Evolutionary conservation across 1,140 invertebrate genomes (phyloP).

Genomic region (Musca domestica): DNA sequence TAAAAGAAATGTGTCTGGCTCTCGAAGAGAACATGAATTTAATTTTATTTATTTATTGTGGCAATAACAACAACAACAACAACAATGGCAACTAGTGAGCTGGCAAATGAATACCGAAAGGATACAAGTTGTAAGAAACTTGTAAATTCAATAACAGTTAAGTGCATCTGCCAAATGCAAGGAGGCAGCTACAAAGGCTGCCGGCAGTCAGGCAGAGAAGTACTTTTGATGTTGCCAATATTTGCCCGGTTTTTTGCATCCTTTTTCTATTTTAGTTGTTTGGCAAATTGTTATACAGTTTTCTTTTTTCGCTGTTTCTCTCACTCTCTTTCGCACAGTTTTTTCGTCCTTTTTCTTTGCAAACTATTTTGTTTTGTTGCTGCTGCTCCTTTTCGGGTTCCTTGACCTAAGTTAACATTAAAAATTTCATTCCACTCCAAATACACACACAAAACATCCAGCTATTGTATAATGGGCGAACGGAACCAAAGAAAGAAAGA

Average conservation of each 20-base stretch:
- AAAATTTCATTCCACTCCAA: slow-evolving; percentile 18
- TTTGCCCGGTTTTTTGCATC: not conserved
- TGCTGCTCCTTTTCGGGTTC: slow-evolving; percentile 4
- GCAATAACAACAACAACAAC: too few species aligned
- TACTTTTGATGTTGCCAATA: slow-evolving; percentile 1
- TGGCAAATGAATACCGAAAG: too few species aligned
- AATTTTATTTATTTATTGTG: too few species aligned
- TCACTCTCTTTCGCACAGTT: too few species aligned
- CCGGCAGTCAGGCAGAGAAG: too few species aligned
- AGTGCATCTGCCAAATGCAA: slow-evolving; percentile 15
- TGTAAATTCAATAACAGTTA: slow-evolving; percentile 20
- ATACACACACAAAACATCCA: not conserved
- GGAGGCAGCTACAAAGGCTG: too few species aligned
- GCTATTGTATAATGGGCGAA: too few species aligned
- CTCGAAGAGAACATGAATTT: not conserved
- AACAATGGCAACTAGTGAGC: too few species aligned
- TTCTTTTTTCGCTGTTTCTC: not conserved
- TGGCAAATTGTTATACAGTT: slow-evolving; percentile 10
- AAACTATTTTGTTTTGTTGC: too few species aligned
- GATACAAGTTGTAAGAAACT: too few species aligned
- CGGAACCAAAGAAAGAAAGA: too few species aligned
- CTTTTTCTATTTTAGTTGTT: not conserved
- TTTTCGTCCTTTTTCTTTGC: too few species aligned
- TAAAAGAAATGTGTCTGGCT: not conserved
- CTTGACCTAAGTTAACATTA: slow-evolving; percentile 22